A percentile compares a stretch with the other conserved stretches of the same genome.
phyloP scores from a whole-genome alignment of 1,140 invertebrate species.

The Copidosoma floridanum region DNA sequence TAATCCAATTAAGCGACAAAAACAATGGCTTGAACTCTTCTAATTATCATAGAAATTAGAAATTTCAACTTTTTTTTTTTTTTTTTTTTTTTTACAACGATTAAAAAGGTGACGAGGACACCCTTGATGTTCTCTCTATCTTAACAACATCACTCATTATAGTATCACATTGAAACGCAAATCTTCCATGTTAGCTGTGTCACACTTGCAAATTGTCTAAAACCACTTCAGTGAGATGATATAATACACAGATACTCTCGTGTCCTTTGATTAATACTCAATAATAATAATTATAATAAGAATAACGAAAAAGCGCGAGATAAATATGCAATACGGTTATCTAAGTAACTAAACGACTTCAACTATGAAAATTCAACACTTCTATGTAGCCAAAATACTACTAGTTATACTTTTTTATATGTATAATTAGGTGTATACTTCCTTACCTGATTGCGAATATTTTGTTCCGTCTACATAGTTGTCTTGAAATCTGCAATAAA shows the following conservation, averaged over 20 bases:
- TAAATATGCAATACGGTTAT: slow-evolving; percentile 25
- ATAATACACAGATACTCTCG: slow-evolving; percentile 7
- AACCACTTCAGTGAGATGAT: slow-evolving; percentile 21
- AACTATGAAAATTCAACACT: slow-evolving; percentile 24
- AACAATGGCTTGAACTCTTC: slow-evolving; percentile 13
- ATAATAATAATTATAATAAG: no score
- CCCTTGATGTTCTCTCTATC: background rate
- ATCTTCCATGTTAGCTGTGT: slow-evolving; percentile 11
- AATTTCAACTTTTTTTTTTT: no score
- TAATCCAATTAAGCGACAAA: background rate
- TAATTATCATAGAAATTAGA: no score
- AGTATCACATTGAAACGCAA: background rate
- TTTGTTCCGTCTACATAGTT: no score
- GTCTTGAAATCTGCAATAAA: no score
- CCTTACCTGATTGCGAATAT: no score
- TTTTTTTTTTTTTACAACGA: no score
- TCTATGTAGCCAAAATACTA: slow-evolving; percentile 24
- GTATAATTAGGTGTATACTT: background rate
- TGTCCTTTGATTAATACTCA: slow-evolving; percentile 18
- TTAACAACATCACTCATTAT: no score
- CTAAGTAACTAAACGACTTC: slow-evolving; percentile 24
- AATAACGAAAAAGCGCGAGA: slow-evolving; percentile 16
- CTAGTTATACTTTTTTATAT: slow-evolving; percentile 10
- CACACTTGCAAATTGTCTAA: slow-evolving; percentile 29
- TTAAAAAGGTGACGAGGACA: no score